Base-by-base conservation (phyloP, 2,797 vertebrate species). In the Chaenodraco wilsoni region DNA sequence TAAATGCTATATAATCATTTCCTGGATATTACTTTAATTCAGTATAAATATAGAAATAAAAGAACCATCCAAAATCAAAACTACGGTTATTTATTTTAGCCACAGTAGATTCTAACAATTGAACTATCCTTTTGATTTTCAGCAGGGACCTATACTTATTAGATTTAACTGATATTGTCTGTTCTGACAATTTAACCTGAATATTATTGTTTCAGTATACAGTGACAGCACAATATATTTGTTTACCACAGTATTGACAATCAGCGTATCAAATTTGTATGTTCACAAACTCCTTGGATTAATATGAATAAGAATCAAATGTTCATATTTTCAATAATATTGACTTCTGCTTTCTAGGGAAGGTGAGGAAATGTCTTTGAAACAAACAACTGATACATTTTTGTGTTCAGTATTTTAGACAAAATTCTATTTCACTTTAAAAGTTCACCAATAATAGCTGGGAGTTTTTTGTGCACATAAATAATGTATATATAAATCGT, bases 291-390 rank as follows among this genome's bases (percentile, higher is more conserved):
- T 51, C 27, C 16, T 17, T 3, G 2, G 5, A 50, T 56, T n/a
- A 7, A 1, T 65, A 17, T 40, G 9, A 16, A 23, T 23, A 19
- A 55, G 27, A 44, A 46, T 68, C 3, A 43, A 21, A 58, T 1
- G 0, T 16, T 51, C 5, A 5, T 65, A 31, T 23, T 6, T 9
- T 45, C 3, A 14, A 45, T 43, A 8, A 12, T 41, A 17, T 19
- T 61, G 9, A n/a, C 4, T 55, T 70, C 27, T 69, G 21, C n/a
- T 60, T 72, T 51, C 54, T 62, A 49, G 57, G n/a, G 51, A 79
- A 84, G 58, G 67, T 82, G 78, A 85, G 82, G 54, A 87, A 85
- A 84, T 87, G 68, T 85, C 72, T 74, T 75, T 16, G 2, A 6
- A 72, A 43, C 1, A 72, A 3, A 72, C 15, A 17, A 65, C 31